phyloP scores from a whole-genome alignment of 2,888 invertebrate genomes.

The Amaurobius ferox region DNA sequence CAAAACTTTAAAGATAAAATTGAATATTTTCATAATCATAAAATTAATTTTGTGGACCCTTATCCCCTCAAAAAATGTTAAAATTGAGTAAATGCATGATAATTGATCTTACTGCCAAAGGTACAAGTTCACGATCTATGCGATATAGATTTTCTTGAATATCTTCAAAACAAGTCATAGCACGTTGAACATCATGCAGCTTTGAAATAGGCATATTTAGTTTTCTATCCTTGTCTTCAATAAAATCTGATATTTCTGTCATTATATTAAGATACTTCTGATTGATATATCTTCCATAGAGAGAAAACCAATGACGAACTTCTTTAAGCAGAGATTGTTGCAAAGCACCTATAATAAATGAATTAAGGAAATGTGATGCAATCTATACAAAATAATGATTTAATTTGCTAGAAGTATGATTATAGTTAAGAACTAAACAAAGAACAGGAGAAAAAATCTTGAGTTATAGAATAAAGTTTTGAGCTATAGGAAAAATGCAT shows the following conservation, averaged over 20 bases:
- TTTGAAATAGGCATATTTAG: conserved; percentile 85
- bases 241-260: conserved; percentile 85
- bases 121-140: conserved; percentile 86
- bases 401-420: too few relatives aligned
- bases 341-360: conserved; percentile 76
- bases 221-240: conserved; percentile 85
- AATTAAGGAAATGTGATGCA: background rate
- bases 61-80: too few relatives aligned
- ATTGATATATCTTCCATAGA: conserved; percentile 84
- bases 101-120: conserved; percentile 82
- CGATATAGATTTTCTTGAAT: conserved; percentile 88
- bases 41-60: too few relatives aligned
- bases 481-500: too few relatives aligned
- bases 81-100: too few relatives aligned
- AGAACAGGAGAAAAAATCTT: too few relatives aligned
- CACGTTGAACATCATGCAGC: conserved; percentile 81
- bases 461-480: too few relatives aligned
- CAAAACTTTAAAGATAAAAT: too few relatives aligned
- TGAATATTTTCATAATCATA: too few relatives aligned
- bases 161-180: conserved; percentile 87
- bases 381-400: too few relatives aligned
- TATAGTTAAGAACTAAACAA: too few relatives aligned
- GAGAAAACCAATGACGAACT: conserved; percentile 87
- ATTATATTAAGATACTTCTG: conserved; percentile 85
- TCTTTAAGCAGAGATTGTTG: conserved; percentile 82